These are phyloP conservation scores for Urechis unicinctus DNA, from an alignment of 2,888 invertebrate species.

Conservation along the genomic window DNA sequence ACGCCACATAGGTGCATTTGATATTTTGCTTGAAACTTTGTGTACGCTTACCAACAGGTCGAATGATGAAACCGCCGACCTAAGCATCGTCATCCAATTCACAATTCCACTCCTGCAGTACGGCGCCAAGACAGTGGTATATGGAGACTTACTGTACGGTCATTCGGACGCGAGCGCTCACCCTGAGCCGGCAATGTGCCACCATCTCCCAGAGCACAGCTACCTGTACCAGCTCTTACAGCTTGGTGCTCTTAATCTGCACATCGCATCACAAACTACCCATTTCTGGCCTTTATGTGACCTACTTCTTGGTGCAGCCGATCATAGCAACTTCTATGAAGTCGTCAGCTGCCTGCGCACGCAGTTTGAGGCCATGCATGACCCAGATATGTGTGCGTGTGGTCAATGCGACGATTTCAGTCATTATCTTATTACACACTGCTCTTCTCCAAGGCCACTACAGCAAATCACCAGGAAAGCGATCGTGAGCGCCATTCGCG, in stretches of 20 bases:
- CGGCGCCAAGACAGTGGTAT: constrained; percentile 13
- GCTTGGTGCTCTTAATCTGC: constrained; percentile 15
- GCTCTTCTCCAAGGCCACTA: constrained; percentile 6
- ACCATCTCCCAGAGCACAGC: constrained; percentile 7
- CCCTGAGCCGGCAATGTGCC: background rate
- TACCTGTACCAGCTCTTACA: constrained; percentile 15
- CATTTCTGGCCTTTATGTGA: constrained; percentile 5
- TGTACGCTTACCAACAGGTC: background rate
- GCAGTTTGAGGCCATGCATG: constrained; percentile 4
- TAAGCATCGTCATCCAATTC: constrained; percentile 4
- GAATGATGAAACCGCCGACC: background rate
- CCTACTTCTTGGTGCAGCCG: constrained; percentile 4
- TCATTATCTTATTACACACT: background rate
- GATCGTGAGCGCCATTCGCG: background rate
- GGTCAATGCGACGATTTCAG: constrained; percentile 6
- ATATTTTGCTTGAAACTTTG: background rate
- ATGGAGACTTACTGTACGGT: constrained; percentile 8
- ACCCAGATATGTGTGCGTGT: constrained; percentile 1
- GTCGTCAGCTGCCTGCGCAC: constrained; percentile 1
- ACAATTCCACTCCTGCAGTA: constrained; percentile 6
- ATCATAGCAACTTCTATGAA: constrained; percentile 10
- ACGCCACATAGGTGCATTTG: background rate
- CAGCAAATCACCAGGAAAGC: constrained; percentile 5
- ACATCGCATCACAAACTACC: constrained; percentile 6
- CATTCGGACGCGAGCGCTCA: background rate